These are phyloP conservation scores for Pachyramphus minor DNA, from an alignment of 2,113 vertebrate genomes.

Conservation along the genomic window DNA sequence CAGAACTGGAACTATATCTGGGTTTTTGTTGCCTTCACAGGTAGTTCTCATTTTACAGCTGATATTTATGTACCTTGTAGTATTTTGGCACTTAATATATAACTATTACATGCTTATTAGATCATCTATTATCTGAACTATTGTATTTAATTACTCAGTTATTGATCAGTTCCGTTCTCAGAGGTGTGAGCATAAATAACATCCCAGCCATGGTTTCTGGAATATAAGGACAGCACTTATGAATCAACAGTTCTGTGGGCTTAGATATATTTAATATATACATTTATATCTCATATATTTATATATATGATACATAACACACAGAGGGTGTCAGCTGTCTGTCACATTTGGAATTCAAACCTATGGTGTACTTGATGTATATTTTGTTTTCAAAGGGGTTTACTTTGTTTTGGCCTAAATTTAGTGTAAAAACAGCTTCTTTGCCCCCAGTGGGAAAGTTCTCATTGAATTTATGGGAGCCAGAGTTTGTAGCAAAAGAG, in stretches of 20 bases:
- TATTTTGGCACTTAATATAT: not conserved
- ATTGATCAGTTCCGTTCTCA: not conserved
- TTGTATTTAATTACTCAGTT: not conserved
- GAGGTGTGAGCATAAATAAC: not conserved
- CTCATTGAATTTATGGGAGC: not conserved
- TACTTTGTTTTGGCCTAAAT: not conserved
- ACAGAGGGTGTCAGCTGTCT: not conserved
- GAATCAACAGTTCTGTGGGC: not conserved
- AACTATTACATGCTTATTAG: not conserved
- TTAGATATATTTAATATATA: not conserved
- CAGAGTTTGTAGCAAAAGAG: not conserved
- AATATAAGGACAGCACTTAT: not conserved
- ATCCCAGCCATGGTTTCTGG: not conserved
- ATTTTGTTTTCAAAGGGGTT: not conserved
- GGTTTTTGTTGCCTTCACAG: not conserved
- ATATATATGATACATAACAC: not conserved
- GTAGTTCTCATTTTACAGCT: not conserved
- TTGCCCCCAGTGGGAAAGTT: not conserved
- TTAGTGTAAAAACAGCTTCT: not conserved
- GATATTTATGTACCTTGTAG: not conserved
- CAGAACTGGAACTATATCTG: not conserved
- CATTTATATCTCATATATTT: not conserved
- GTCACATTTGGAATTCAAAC: not conserved
- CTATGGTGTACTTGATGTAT: not conserved
- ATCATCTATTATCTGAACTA: not conserved